Evolutionary conservation across 2,113 vertebrate genomes (phyloP).

Genomic region (Dolichotis patagonum): DNA sequence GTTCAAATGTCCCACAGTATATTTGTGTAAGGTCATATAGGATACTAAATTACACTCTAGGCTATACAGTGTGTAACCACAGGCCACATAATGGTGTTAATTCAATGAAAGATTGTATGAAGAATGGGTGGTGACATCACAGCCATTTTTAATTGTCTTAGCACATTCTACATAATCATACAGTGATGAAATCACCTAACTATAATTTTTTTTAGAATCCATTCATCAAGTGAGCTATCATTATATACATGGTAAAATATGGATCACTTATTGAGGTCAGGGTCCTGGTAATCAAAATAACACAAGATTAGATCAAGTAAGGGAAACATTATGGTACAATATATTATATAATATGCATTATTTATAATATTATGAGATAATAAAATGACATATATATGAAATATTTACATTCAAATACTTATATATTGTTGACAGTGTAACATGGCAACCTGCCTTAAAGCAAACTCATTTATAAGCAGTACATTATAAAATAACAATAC

Average conservation of each 20-base stretch:
- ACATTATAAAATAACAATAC: background rate
- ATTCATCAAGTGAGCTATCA: background rate
- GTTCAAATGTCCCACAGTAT: background rate
- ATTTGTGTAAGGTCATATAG: background rate
- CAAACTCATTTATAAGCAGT: background rate
- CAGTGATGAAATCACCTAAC: too few species aligned
- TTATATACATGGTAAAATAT: too few species aligned
- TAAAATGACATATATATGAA: background rate
- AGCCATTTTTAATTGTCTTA: background rate
- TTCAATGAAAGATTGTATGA: background rate
- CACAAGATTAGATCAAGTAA: background rate
- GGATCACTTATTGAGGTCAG: background rate
- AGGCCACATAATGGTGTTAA: background rate
- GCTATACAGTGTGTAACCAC: background rate
- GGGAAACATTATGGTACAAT: background rate
- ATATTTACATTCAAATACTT: background rate
- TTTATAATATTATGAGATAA: background rate
- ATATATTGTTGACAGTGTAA: background rate
- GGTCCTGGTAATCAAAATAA: background rate
- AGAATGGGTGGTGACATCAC: background rate
- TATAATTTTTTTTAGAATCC: too few species aligned
- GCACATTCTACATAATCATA: background rate
- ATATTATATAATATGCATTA: background rate
- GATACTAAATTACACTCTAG: fast-evolving
- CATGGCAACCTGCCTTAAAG: background rate